Conservation (phyloP, 1,140 invertebrate genomes). For the Papilio glaucus region DNA sequence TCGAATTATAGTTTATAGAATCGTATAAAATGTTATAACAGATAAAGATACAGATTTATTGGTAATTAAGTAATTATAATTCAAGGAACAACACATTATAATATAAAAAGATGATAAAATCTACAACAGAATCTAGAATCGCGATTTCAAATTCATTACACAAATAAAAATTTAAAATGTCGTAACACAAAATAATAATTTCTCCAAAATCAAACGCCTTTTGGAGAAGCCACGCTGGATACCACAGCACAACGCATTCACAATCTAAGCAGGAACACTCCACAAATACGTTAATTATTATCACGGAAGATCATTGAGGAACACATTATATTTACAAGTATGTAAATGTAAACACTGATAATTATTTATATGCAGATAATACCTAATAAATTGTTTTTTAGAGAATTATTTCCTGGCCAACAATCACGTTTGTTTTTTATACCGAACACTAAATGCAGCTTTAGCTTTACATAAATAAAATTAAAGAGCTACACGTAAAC, state of each 20-base stretch:
- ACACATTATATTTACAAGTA: conserved; percentile 15
- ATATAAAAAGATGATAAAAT: too few species aligned
- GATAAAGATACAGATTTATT: too few species aligned
- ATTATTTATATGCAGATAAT: conserved; percentile 12
- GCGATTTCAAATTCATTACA: too few species aligned
- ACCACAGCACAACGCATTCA: neutral
- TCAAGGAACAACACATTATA: too few species aligned
- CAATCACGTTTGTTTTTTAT: conserved; percentile 2
- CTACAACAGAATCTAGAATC: too few species aligned
- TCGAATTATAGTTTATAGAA: too few species aligned
- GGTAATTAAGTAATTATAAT: too few species aligned
- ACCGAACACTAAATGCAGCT: neutral
- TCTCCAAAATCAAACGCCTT: too few species aligned
- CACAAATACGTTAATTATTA: conserved; percentile 21
- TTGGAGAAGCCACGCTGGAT: too few species aligned
- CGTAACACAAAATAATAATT: too few species aligned
- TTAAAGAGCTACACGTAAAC: neutral
- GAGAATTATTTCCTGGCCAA: conserved; percentile 23
- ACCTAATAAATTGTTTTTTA: conserved; percentile 19
- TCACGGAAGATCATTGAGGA: conserved; percentile 34
- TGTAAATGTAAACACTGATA: conserved; percentile 36
- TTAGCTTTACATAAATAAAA: neutral
- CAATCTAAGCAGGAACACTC: neutral
- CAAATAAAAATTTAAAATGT: too few species aligned
- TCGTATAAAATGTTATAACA: too few species aligned